Conservation (phyloP, 2,797 vertebrate species). For the Epinephelus coioides region DNA sequence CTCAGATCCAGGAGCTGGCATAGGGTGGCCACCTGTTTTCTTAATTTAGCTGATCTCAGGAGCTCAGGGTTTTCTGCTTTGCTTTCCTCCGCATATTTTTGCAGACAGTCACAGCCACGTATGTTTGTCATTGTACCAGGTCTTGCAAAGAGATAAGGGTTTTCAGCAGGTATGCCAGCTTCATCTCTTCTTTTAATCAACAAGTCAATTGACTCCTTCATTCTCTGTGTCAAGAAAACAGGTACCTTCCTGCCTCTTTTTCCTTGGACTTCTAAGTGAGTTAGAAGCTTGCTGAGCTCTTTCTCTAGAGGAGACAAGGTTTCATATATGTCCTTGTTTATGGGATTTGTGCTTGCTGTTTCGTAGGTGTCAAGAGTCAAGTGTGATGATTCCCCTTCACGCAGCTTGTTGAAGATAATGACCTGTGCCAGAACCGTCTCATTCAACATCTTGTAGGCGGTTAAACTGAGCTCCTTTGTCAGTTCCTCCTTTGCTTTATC, state of each 20-base stretch:
- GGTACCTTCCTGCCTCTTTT: conserved; percentile 41
- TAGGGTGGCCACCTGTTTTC: conserved; percentile 40
- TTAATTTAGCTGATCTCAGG: conserved; percentile 36
- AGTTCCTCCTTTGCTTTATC: no score
- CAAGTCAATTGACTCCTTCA: conserved; percentile 10
- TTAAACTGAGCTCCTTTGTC: not conserved
- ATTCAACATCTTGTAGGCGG: conserved; percentile 8
- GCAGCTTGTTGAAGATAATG: conserved; percentile 37
- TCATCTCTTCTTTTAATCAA: conserved; percentile 23
- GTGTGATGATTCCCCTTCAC: conserved; percentile 24
- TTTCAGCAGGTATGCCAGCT: conserved; percentile 15
- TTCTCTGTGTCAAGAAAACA: conserved; percentile 10
- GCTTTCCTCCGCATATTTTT: not conserved
- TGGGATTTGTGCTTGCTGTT: not conserved
- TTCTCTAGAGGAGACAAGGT: conserved; percentile 32
- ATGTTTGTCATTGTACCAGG: conserved; percentile 3
- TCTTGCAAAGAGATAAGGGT: conserved; percentile 27
- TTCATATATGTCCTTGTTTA: conserved; percentile 32
- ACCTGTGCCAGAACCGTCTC: conserved; percentile 13
- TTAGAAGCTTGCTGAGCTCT: conserved; percentile 19
- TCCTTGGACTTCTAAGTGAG: not conserved
- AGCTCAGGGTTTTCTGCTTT: conserved; percentile 40
- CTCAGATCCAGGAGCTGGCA: conserved; percentile 36
- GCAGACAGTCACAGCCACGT: conserved; percentile 32
- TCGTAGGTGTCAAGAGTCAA: conserved; percentile 16